Conservation (phyloP, 2,797 vertebrate genomes). For the Eupleurogrammus muticus region DNA sequence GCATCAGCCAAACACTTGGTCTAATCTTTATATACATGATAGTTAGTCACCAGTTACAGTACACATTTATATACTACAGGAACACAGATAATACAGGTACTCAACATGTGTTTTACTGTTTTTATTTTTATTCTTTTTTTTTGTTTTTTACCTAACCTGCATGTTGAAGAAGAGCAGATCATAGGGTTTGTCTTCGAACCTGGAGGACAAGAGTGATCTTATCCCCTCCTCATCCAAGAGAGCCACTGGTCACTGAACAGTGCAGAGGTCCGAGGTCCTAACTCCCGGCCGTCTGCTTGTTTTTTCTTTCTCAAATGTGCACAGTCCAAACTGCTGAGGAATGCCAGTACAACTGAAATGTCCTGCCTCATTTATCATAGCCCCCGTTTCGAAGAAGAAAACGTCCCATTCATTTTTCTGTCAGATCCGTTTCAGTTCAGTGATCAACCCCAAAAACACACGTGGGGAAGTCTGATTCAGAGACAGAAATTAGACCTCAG, state of each 20-base stretch:
- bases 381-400: slow-evolving; percentile 22
- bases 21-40: slow-evolving; percentile 87
- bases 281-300: slow-evolving; percentile 1
- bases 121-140: slow-evolving; percentile 27
- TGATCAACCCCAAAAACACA: neutral
- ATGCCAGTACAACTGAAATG: slow-evolving; percentile 13
- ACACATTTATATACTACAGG: slow-evolving; percentile 84
- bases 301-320: slow-evolving; percentile 17
- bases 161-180: slow-evolving; percentile 72
- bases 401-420: slow-evolving; percentile 35
- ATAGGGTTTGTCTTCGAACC: slow-evolving; percentile 76
- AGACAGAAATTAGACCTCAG: neutral
- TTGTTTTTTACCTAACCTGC: slow-evolving; percentile 73
- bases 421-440: neutral
- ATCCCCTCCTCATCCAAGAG: neutral
- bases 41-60: slow-evolving; percentile 86
- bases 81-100: slow-evolving; percentile 90
- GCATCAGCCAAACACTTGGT: slow-evolving; percentile 68
- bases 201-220: slow-evolving; percentile 21
- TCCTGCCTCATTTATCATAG: slow-evolving; percentile 32
- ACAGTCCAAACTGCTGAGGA: slow-evolving; percentile 21
- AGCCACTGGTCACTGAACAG: slow-evolving; percentile 33
- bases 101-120: slow-evolving; percentile 66
- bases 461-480: neutral
- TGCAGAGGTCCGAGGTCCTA: slow-evolving; percentile 19